Evolutionary conservation across 2,888 invertebrate genomes (phyloP), one percentile per base, ranked within the genome.

Genomic region (Pelosia muscerda): DNA sequence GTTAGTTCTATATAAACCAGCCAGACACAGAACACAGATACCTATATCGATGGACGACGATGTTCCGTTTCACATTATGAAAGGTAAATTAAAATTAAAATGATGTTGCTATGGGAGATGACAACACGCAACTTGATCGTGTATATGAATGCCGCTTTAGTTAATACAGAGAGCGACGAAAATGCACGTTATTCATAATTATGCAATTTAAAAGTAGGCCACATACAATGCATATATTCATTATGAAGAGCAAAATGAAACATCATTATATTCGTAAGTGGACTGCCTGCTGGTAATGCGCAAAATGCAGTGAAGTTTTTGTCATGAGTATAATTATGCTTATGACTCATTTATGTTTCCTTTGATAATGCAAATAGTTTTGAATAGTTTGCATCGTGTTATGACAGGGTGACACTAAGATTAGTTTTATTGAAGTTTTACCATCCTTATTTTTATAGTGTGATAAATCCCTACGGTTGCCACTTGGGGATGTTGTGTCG

Each of bases 211-310:
- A 49, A 49, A 49, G 19, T 49, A 42, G 42, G 49, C 49, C 49
- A 49, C 49, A 49, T n/a, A 49, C n/a, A 49, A 49, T 49, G 19
- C 49, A 58, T 69, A 49, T 19, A 49, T 49, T 49, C n/a, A 49
- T n/a, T n/a, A n/a, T 49, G 49, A 49, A 49, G 49, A 19, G 19
- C 9, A 49, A 49, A 49, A 49, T 49, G 49, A 49, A 49, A n/a
- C 49, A 49, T 49, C 49, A 49, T 49, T 49, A 49, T 49, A 8
- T 9, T 49, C 49, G 9, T 49, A 49, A 49, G 49, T 49, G 49
- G 49, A n/a, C n/a, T n/a, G 49, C 49, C 49, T 49, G n/a, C 8
- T 9, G 19, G 49, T 49, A 49, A 49, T 49, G n/a, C n/a, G n/a
- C n/a, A 49, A 49, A 49, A 49, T 49, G n/a, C n/a, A n/a, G 8